Conservation (phyloP, 2,797 vertebrate genomes). For the Trematomus bernacchii region DNA sequence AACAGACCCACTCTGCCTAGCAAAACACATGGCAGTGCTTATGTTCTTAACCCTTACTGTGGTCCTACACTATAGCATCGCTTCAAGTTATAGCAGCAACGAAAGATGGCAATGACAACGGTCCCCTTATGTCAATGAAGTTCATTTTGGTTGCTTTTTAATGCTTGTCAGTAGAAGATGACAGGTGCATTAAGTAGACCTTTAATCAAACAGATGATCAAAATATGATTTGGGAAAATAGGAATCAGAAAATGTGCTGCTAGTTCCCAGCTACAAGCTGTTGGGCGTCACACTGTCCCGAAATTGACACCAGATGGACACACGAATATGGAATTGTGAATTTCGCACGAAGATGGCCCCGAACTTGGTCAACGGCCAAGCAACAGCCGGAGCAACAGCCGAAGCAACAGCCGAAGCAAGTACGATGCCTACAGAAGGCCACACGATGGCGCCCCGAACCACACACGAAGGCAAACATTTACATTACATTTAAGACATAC, state of each 20-base stretch:
- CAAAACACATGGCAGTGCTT: constrained; percentile 82
- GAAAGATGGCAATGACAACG: constrained; percentile 3
- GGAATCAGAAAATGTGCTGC: constrained; percentile 8
- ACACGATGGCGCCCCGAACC: too few species aligned
- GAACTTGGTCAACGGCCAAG: too few species aligned
- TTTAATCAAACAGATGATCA: constrained; percentile 26
- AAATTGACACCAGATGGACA: too few species aligned
- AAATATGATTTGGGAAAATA: constrained; percentile 30
- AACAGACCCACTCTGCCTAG: constrained; percentile 68
- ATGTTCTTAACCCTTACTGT: constrained; percentile 73
- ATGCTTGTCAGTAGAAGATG: not conserved
- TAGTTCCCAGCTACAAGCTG: constrained; percentile 10
- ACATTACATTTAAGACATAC: too few species aligned
- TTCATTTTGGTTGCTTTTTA: too few species aligned
- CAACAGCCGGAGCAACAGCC: too few species aligned
- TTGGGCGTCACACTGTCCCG: not conserved
- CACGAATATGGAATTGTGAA: too few species aligned
- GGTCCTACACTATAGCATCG: constrained; percentile 35
- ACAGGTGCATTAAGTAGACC: not conserved
- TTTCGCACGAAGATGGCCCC: too few species aligned
- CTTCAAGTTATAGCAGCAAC: constrained; percentile 27
- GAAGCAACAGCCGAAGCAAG: too few species aligned
- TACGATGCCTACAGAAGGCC: too few species aligned
- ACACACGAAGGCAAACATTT: too few species aligned
- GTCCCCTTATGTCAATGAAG: not conserved